A percentile compares a stretch with the other conserved stretches of the same genome.
phyloP scores from a whole-genome alignment of 1,140 invertebrate genomes.

The Drosophila littoralis region DNA sequence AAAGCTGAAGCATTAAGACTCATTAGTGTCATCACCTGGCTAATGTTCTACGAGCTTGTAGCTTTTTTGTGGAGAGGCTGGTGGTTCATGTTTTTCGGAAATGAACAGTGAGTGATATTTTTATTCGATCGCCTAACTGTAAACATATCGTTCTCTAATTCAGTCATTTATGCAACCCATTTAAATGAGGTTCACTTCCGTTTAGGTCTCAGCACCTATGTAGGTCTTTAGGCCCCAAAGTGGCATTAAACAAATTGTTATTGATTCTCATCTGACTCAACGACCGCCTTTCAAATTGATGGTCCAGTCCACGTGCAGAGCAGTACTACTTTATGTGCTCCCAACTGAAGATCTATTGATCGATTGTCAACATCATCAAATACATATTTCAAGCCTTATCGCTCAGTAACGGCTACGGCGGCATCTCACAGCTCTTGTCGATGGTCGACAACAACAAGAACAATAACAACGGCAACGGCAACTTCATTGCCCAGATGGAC shows the following conservation, averaged over 20 bases:
- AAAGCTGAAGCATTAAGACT: conserved; percentile 49
- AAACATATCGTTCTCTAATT: conserved; percentile 42
- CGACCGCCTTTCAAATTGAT: conserved; percentile 76
- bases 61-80: conserved; percentile 25
- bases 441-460: background rate
- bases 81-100: conserved; percentile 23
- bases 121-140: conserved; percentile 48
- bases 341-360: conserved; percentile 66
- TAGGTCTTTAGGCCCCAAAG: conserved; percentile 7
- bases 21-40: conserved; percentile 53
- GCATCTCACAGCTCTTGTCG: conserved; percentile 25
- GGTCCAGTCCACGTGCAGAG: conserved; percentile 50
- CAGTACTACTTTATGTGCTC: conserved; percentile 62
- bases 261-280: conserved; percentile 67
- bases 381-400: conserved; percentile 69
- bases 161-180: conserved; percentile 46
- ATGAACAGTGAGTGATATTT: conserved; percentile 25
- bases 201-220: conserved; percentile 27
- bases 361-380: conserved; percentile 78
- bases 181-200: conserved; percentile 58
- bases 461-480: conserved; percentile 36
- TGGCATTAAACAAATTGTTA: conserved; percentile 71
- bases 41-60: conserved; percentile 34
- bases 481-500: conserved; percentile 65
- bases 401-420: conserved; percentile 26